Conservation (phyloP, 2,797 vertebrate species). For the Pelochelys cantorii region DNA sequence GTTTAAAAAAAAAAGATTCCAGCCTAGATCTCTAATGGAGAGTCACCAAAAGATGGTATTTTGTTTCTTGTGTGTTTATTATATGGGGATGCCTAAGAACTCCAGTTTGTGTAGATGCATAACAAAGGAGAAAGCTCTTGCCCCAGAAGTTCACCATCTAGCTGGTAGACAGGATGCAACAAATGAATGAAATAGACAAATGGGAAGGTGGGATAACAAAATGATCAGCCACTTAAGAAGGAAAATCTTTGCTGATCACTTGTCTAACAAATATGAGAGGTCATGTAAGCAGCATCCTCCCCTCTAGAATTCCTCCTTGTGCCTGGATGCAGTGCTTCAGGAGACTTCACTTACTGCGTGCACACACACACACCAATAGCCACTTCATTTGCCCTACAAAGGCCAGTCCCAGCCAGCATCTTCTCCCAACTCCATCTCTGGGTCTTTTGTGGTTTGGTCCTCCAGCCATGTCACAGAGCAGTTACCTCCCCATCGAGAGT, state of each 20-base stretch:
- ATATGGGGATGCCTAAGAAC: accelerated
- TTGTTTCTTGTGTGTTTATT: not conserved
- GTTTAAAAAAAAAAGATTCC: not conserved
- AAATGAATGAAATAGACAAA: not conserved
- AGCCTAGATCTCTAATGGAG: not conserved
- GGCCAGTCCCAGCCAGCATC: no score
- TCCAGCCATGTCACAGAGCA: no score
- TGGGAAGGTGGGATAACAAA: not conserved
- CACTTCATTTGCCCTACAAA: no score
- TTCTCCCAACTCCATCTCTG: no score
- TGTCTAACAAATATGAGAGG: accelerated
- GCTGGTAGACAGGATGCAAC: not conserved
- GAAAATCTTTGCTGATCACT: not conserved
- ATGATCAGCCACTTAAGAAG: not conserved
- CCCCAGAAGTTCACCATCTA: not conserved
- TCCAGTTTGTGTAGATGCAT: not conserved
- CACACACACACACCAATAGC: no score
- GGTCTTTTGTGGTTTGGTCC: no score
- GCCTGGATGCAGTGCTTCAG: no score
- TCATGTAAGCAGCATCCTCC: not conserved
- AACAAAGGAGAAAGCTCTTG: not conserved
- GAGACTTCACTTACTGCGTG: no score
- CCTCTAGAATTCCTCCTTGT: not conserved
- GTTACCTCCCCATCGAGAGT: no score
- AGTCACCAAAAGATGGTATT: not conserved